phyloP scores from a whole-genome alignment of 2,797 vertebrate genomes.

The Saxicola maurus region DNA sequence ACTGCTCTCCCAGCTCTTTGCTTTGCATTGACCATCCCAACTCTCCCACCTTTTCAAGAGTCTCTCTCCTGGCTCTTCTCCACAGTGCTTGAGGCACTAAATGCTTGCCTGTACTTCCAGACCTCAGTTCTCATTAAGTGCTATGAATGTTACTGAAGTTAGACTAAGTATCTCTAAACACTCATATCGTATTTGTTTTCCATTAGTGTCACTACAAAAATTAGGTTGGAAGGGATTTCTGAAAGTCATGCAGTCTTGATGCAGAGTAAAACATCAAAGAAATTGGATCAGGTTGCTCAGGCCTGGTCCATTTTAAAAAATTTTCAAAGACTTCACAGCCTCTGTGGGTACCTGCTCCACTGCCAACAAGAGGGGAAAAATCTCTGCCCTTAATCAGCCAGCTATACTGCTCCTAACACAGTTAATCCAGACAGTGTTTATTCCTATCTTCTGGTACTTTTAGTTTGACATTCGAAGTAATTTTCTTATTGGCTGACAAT shows the following conservation, averaged over 20 bases:
- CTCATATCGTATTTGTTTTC: neutral
- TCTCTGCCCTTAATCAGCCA: neutral
- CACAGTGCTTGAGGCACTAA: neutral
- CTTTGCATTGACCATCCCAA: neutral
- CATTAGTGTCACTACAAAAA: neutral
- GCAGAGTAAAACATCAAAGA: neutral
- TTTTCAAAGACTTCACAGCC: neutral
- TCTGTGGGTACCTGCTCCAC: neutral
- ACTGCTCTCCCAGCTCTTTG: neutral
- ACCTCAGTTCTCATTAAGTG: neutral
- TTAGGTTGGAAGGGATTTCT: neutral
- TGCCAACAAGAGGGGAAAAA: neutral
- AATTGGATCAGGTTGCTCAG: neutral
- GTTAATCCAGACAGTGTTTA: neutral
- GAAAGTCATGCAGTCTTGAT: neutral
- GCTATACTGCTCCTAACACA: neutral
- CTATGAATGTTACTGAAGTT: neutral
- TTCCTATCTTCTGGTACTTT: neutral
- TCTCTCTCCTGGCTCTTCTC: neutral
- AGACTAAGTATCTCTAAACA: neutral
- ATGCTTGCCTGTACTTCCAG: neutral
- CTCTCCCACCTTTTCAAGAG: neutral
- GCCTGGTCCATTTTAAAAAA: neutral
- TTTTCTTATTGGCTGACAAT: neutral
- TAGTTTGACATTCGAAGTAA: neutral